Percentiles rank a stretch among this genome's conserved stretches.
These are phyloP conservation scores for Petaurus breviceps DNA, from an alignment of 2,113 vertebrate genomes.

Conservation along the genomic window DNA sequence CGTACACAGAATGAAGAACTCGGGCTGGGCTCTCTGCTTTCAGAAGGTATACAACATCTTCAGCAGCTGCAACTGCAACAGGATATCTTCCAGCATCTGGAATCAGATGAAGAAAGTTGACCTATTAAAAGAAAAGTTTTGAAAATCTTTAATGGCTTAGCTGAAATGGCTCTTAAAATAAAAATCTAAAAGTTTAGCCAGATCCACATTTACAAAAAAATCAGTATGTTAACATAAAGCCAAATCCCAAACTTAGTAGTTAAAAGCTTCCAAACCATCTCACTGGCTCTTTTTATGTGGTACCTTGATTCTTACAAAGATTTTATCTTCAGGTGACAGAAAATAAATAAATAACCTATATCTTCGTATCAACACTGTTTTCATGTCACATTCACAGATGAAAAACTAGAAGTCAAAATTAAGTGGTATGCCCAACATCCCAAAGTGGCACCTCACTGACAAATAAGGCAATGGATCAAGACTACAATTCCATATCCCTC, in stretches of 20 bases:
- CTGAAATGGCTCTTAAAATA: neutral
- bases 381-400: neutral
- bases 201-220: conserved; percentile 25
- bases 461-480: neutral
- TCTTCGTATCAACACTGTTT: rapidly evolving
- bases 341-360: neutral
- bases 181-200: neutral
- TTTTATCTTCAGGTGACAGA: rapidly evolving
- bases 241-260: neutral
- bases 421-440: neutral
- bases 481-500: neutral
- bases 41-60: conserved; percentile 90
- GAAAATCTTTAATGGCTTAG: conserved; percentile 24
- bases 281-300: neutral
- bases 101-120: conserved; percentile 89
- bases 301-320: neutral
- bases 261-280: neutral
- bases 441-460: neutral
- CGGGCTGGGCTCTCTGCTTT: conserved; percentile 84
- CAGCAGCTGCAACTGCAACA: conserved; percentile 87
- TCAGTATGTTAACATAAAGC: neutral
- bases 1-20: conserved; percentile 91
- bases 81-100: conserved; percentile 84
- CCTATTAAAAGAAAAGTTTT: conserved; percentile 83
- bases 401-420: neutral